Evolutionary conservation across 2,888 invertebrate genomes (phyloP), one percentile per base, ranked within the genome.

Genomic region (Cremastobaeus sp.): DNA sequence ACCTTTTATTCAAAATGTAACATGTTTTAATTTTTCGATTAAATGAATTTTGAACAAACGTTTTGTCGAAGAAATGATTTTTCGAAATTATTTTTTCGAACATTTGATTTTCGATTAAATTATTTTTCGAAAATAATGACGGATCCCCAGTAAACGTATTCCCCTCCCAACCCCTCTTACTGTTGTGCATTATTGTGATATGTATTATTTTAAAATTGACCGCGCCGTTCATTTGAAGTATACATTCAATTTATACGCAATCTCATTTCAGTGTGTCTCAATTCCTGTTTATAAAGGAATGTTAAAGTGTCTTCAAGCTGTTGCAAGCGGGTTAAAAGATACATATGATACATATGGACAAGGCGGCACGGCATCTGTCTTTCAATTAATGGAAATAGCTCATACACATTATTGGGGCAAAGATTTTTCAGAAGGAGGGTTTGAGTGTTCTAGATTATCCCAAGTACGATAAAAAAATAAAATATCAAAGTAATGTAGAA

Each of bases 331-430:
- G 0, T 89, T 99, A 54, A 98, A 98, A 86, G 93, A 93, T 74
- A 97, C 97, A 0, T 98, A 94, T 86, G 92, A 93, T 37, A 98
- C 97, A 89, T 96, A 96, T 82, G 98, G 98, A 0, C 90, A 97
- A 0, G 98, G 98, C 28, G 99, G 99, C 15, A 97, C 98, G 95
- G 97, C 98, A 2, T 97, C 98, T 0, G 96, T 96, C 14, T 98
- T 97, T 88, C 97, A 98, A 89, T 90, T 99, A 77, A 93, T 99
- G 82, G 99, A 99, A 90, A 97, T 99, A 84, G 96, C 97, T 1
- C 99, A 99, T 88, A 99, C 99, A 0, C 99, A 99, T 89, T 99
- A 94, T 87, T 98, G 97, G 96, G 95, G 94, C 79, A 95, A 95
- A 84, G 96, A 96, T 85, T 86, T 95, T 5, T 90, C 91, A 0